Percentiles rank a stretch among this genome's conserved stretches.
These are phyloP conservation scores for Typhlichthys eigenmanni DNA, from an alignment of 2,797 vertebrate species.

Conservation along the genomic window DNA sequence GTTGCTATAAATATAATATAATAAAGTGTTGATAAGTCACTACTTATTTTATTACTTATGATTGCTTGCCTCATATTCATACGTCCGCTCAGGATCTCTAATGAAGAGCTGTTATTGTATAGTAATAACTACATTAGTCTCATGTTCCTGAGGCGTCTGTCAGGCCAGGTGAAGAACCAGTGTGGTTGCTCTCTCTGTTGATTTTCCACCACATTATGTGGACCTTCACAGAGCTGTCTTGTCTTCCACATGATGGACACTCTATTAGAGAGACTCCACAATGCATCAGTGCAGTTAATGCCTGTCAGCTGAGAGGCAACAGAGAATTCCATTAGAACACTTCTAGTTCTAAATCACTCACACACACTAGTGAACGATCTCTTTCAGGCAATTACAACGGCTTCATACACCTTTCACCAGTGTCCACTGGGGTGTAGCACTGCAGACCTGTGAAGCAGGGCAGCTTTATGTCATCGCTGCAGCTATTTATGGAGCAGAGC, in stretches of 20 bases:
- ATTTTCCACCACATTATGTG: too few species aligned
- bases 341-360: conserved; percentile 83
- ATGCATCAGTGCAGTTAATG: conserved; percentile 93
- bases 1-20: too few species aligned
- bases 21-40: too few species aligned
- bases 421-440: conserved; percentile 48
- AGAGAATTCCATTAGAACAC: conserved; percentile 89
- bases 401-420: conserved; percentile 55
- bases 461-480: conserved; percentile 39
- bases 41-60: too few species aligned
- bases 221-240: conserved; percentile 71
- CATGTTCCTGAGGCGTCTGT: too few species aligned
- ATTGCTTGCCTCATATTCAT: too few species aligned
- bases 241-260: conserved; percentile 93
- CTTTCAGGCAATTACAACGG: conserved; percentile 77
- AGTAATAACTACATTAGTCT: too few species aligned
- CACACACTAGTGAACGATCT: conserved; percentile 27
- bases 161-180: too few species aligned
- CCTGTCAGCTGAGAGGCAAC: conserved; percentile 86
- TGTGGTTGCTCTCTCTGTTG: too few species aligned
- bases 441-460: conserved; percentile 29
- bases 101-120: too few species aligned
- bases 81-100: too few species aligned
- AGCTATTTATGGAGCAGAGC: neutral
- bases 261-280: conserved; percentile 92